phyloP scores from a whole-genome alignment of 2,797 vertebrate genomes.

The Stomatorhinus walkeri region DNA sequence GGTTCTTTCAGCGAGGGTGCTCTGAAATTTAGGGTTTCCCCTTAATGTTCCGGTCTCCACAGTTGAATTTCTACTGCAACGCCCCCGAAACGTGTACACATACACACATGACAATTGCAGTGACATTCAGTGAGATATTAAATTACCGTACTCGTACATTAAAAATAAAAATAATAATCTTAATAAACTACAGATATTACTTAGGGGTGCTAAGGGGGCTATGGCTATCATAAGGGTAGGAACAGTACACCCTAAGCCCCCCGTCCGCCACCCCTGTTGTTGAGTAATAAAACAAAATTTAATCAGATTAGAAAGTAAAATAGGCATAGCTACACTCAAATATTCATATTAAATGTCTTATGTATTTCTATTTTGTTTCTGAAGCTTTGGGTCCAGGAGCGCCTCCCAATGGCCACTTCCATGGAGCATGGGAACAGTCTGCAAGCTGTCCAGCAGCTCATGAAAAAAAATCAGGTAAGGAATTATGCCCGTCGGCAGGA shows the following conservation, averaged over 20 bases:
- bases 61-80: background rate
- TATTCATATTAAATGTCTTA: background rate
- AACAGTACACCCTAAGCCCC: background rate
- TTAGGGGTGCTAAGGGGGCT: background rate
- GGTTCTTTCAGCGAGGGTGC: background rate
- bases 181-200: background rate
- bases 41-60: background rate
- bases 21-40: background rate
- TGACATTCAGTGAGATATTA: background rate
- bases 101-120: background rate
- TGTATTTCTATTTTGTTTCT: slow-evolving; percentile 19
- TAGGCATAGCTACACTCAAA: background rate
- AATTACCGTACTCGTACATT: background rate
- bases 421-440: slow-evolving; percentile 75
- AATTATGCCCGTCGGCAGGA: background rate
- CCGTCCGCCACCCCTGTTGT: background rate
- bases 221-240: background rate
- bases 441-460: slow-evolving; percentile 83
- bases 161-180: background rate
- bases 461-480: slow-evolving; percentile 90
- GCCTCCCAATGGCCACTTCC: slow-evolving; percentile 73
- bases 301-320: background rate
- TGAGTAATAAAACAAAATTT: background rate
- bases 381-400: slow-evolving; percentile 86
- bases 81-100: background rate